These are phyloP conservation scores for Homarus gammarus DNA, from an alignment of 2,888 invertebrate species.

Conservation along the genomic window DNA sequence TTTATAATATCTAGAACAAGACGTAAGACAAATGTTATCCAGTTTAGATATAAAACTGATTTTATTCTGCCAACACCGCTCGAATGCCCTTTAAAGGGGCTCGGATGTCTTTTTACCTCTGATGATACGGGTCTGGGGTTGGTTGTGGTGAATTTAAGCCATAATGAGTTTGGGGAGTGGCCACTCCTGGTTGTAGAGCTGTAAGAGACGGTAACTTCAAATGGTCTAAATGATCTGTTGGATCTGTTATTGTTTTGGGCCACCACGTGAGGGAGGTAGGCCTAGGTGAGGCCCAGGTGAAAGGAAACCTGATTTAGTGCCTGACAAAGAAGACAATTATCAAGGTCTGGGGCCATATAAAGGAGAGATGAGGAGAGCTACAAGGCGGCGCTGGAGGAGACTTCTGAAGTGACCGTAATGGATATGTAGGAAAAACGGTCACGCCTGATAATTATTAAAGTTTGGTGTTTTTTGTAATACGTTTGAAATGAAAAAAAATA, in stretches of 20 bases:
- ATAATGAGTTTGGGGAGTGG: background rate
- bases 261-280: background rate
- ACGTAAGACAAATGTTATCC: too few relatives aligned
- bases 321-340: background rate
- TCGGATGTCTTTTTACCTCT: background rate
- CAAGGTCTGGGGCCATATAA: background rate
- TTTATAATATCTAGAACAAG: too few relatives aligned
- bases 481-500: too few relatives aligned
- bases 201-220: background rate
- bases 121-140: background rate
- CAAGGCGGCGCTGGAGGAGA: background rate
- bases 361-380: background rate
- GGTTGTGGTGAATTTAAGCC: background rate
- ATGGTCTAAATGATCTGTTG: background rate
- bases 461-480: too few relatives aligned
- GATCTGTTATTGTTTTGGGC: background rate
- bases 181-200: background rate
- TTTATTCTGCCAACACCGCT: background rate
- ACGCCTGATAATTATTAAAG: too few relatives aligned
- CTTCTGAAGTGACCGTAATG: background rate
- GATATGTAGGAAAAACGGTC: background rate
- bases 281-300: constrained; percentile 2
- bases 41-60: too few relatives aligned
- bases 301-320: constrained; percentile 21
- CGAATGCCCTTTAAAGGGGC: background rate